Conservation (phyloP, 2,113 vertebrate genomes). For the Pollachius pollachius region DNA sequence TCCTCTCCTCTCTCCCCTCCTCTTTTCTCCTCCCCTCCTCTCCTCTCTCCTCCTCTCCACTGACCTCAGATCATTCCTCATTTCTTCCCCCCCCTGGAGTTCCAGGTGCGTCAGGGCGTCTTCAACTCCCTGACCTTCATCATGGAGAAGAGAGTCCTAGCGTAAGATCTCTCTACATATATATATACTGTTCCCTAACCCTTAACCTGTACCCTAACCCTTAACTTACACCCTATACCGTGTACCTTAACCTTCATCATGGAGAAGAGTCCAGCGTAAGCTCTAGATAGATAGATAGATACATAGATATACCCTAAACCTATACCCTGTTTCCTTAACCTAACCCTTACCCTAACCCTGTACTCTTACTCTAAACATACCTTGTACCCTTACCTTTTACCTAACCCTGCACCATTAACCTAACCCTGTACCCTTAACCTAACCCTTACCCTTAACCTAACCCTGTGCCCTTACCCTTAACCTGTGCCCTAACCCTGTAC, state of each 20-base stretch:
- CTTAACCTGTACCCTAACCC: neutral
- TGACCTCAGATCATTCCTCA: constrained; percentile 89
- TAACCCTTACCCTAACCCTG: constrained; percentile 54
- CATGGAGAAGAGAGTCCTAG: constrained; percentile 96
- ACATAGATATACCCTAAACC: too few species aligned
- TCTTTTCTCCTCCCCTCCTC: neutral
- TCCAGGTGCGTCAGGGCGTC: constrained; percentile 90
- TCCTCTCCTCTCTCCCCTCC: neutral
- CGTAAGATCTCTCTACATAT: constrained; percentile 76
- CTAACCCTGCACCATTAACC: too few species aligned
- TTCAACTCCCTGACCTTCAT: constrained; percentile 97
- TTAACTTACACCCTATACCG: neutral
- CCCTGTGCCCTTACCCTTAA: too few species aligned
- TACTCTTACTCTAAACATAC: constrained; percentile 5
- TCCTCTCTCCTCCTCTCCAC: neutral
- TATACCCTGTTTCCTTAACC: constrained; percentile 41
- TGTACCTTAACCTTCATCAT: constrained; percentile 90
- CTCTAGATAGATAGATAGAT: too few species aligned
- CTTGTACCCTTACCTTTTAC: neutral
- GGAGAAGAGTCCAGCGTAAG: constrained; percentile 97
- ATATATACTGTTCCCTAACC: neutral
- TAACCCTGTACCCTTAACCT: too few species aligned
- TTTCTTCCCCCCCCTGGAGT: constrained; percentile 90
- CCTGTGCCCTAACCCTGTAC: neutral
- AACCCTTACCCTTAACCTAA: too few species aligned